Base-by-base conservation (phyloP, 2,797 vertebrate species). In the Meda fulgida region DNA sequence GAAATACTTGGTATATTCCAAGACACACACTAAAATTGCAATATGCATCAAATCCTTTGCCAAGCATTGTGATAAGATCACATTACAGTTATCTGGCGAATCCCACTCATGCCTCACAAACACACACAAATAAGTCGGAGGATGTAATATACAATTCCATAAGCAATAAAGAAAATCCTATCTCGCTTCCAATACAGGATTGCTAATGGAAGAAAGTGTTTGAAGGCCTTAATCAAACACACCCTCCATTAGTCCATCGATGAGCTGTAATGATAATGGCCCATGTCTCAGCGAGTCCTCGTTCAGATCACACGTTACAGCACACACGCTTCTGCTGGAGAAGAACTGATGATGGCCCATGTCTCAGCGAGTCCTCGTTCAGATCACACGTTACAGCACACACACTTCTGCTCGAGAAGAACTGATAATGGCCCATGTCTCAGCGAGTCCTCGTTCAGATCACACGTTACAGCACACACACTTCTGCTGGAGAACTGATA, bases 241-340 rank as follows among this genome's bases (percentile, higher is more conserved):
- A 79, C 84, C 60, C 80, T 63, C 76, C 77, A 85, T 85, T 85
- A 87, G 60, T 53, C 69, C 76, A 80, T 63, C 63, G 75, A 86
- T 34, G 60, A 34, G 29, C 63, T 48, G 36, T 46, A 13, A 66
- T 63, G 77, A 66, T 79, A 65, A 79, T 66, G 38, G 77, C 58
- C n/a, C n/a, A n/a, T n/a, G n/a, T n/a, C n/a, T n/a, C n/a, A n/a
- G n/a, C n/a, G n/a, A n/a, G n/a, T n/a, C n/a, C n/a, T n/a, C n/a
- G n/a, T n/a, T n/a, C n/a, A n/a, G n/a, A n/a, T n/a, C n/a, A n/a
- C n/a, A n/a, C n/a, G n/a, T n/a, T n/a, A n/a, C n/a, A n/a, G n/a
- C n/a, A n/a, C n/a, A n/a, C n/a, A n/a, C n/a, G n/a, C n/a, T n/a
- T n/a, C n/a, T n/a, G n/a, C n/a, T n/a, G n/a, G n/a, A n/a, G n/a